Base-by-base conservation (phyloP, 2,797 vertebrate species). In the Rhinichthys osculus region DNA sequence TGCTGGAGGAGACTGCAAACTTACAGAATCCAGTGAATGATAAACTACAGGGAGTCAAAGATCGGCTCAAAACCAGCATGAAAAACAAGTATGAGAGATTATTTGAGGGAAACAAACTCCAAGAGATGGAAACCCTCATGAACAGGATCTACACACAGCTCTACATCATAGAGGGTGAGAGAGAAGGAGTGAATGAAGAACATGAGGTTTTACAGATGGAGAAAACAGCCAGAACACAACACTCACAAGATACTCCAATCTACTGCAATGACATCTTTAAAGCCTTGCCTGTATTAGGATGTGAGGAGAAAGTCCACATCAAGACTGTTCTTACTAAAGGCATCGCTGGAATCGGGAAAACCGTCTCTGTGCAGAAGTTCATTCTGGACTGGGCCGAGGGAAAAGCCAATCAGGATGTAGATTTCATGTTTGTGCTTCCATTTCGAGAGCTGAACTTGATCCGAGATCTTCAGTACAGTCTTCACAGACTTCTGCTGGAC, bases 61-160 rank as follows among this genome's bases (percentile, higher is more conserved):
- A 64, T 2, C 13, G 0, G 14, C 27, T 3, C 62, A 64, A 30
- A 64, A 16, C 13, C 13, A 16, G 13, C 62, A 64, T 30, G 27
- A 64, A 30, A 9, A 16, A 7, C 13, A 30, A 30, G 13, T 64
- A 64, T 30, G 62, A 64, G 5, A 30, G 2, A 33, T 33, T 64
- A 64, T 64, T 64, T 64, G 27, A 64, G 5, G 62, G 62, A 7
- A 30, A 1, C 2, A 64, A 64, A 64, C 5, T 16, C 0, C 62
- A 30, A 7, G 1, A 1, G 13, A 30, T 7, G 3, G 0, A 64
- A 30, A 30, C 13, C 1, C 11, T 5, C 9, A 9, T 59, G 0
- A 59, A n/a, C 23, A n/a, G 57, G 23, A 59, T 59, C 57, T 59
- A 59, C 57, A 59, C 57, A 59, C 57, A 11, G 1, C 57, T 59